phyloP scores from a whole-genome alignment of 2,797 vertebrate species.

The Denticeps clupeoides region DNA sequence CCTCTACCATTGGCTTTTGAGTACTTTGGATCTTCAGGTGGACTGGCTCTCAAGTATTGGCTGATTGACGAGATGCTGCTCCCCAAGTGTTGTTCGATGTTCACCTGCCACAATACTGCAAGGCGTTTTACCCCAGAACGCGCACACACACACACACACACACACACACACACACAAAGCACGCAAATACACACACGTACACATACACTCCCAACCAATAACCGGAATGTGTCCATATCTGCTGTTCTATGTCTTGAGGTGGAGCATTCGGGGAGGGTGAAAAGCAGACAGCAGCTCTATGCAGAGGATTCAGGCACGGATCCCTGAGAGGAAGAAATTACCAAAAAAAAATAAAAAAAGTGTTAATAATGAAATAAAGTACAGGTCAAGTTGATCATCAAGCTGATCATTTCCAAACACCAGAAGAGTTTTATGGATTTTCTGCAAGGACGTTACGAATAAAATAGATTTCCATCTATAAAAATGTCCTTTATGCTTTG shows the following conservation, averaged over 20 bases:
- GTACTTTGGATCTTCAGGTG: slow-evolving; percentile 56
- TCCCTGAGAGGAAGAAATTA: slow-evolving; percentile 15
- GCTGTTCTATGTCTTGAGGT: slow-evolving; percentile 3
- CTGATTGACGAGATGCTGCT: slow-evolving; percentile 30
- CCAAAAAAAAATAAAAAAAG: neutral
- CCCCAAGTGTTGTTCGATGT: slow-evolving; percentile 13
- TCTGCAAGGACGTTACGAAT: no score
- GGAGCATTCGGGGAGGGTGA: slow-evolving; percentile 11
- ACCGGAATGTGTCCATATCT: neutral
- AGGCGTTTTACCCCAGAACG: slow-evolving; percentile 34
- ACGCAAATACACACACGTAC: slow-evolving; percentile 8
- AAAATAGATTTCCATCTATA: no score
- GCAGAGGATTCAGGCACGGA: slow-evolving; percentile 24
- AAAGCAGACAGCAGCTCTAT: slow-evolving; percentile 7
- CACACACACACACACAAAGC: slow-evolving; percentile 10
- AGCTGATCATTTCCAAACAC: no score
- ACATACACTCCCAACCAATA: neutral
- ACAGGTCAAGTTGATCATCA: no score
- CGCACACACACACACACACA: slow-evolving; percentile 11
- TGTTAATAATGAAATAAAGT: no score
- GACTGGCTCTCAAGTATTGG: slow-evolving; percentile 36
- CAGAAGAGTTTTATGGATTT: no score
- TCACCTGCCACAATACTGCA: slow-evolving; percentile 44
- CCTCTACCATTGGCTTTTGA: slow-evolving; percentile 34
- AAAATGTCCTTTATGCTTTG: no score